Evolutionary conservation across 2,888 invertebrate genomes (phyloP).

Genomic region (Thelaira solivaga): DNA sequence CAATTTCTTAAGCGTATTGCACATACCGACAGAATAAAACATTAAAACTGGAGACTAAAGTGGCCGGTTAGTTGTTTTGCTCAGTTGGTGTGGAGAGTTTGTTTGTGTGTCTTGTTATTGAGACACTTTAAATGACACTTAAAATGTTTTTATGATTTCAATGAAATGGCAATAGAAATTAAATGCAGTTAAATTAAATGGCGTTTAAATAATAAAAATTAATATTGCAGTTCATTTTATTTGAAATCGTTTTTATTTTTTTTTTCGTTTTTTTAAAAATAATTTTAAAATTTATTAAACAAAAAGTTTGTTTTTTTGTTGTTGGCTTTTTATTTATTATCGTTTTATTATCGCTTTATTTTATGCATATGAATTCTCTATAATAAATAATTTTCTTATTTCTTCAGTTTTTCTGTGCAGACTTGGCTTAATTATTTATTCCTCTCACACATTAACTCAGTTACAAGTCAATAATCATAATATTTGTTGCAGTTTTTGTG

Average conservation of each 20-base stretch:
- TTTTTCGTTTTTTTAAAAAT: constrained; percentile 18
- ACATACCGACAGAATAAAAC: constrained; percentile 10
- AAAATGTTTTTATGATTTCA: constrained; percentile 23
- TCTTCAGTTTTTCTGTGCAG: constrained; percentile 10
- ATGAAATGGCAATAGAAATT: not conserved
- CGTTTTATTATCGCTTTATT: too few species aligned
- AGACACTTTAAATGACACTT: constrained; percentile 40
- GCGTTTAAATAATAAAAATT: not conserved
- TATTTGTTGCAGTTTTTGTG: constrained; percentile 23
- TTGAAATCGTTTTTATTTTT: constrained; percentile 21
- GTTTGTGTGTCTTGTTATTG: not conserved
- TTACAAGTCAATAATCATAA: constrained; percentile 59
- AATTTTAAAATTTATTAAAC: constrained; percentile 37
- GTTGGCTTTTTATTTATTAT: constrained; percentile 1
- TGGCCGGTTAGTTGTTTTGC: too few species aligned
- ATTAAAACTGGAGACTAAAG: too few species aligned
- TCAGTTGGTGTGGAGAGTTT: too few species aligned
- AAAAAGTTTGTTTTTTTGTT: not conserved
- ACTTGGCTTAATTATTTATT: constrained; percentile 57
- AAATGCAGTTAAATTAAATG: not conserved
- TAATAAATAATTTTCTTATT: not conserved
- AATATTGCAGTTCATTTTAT: constrained; percentile 4
- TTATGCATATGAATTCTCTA: constrained; percentile 31
- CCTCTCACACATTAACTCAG: constrained; percentile 51
- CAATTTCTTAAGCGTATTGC: constrained; percentile 13